Base-by-base conservation (phyloP, 1,140 invertebrate species). In the Aleiodes sp. region DNA sequence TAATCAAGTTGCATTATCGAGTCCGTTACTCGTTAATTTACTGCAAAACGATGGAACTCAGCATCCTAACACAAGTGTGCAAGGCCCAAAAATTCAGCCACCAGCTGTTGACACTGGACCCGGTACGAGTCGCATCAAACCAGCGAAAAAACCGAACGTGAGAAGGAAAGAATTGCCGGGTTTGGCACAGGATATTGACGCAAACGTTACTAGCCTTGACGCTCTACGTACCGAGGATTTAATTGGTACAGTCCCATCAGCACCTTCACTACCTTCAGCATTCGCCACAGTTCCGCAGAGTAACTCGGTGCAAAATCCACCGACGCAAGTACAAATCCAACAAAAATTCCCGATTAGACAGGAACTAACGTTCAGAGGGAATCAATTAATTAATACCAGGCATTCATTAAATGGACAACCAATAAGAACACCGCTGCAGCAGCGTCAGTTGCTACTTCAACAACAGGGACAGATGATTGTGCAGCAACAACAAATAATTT, bases 1-100 rank as follows among this genome's bases (percentile, higher is more conserved):
- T 78, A 88, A 80, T 83, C 86, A 89, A 75, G 89, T 92, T 31
- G 92, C 92, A 19, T 89, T 94, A 75, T 94, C 94, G 68, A 96
- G 94, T 82, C 95, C 95, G n/a, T 84, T 97, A 62, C 87, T 97
- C 43, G 95, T 97, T 2, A 98, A 97, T 86, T 85, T 97, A 64
- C 86, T 97, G 73, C 95, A 97, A 87, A 96, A 94, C 80, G 94
- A 96, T 78, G 84, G 88, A 4, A 59, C n/a, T 59, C 76, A 87
- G 29, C 87, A 87, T 80, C 74, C 87, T 26, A 85, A 82, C 52
- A 85, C 82, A 68, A 76, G 82, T 41, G 31, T 14, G 1, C 76
- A 80, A 6, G 76, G 68, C 69, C 85, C 77, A 24, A 89, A 88
- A 73, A 87, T 86, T 76, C 83, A 85, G 60, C 87, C 87, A 33